Evolutionary conservation across 2,113 vertebrate species (phyloP).

Genomic region (Nyctibius bracteatus): DNA sequence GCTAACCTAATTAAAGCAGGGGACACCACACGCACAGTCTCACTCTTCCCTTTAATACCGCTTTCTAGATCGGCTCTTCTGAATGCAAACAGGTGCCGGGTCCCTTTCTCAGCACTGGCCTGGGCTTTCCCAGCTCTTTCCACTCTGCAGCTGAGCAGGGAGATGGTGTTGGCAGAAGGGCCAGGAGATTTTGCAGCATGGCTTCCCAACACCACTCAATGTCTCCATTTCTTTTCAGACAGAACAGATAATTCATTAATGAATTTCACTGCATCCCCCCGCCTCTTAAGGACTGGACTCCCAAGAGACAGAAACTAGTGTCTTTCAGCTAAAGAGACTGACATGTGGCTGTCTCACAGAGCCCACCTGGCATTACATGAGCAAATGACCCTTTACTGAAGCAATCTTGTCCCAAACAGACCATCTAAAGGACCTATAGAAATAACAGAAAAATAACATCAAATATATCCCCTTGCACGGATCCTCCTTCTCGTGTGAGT

Average conservation of each 20-base stretch:
- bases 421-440: background rate
- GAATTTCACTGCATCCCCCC: background rate
- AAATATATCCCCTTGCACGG: background rate
- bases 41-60: background rate
- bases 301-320: background rate
- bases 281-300: background rate
- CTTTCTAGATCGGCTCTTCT: background rate
- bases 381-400: background rate
- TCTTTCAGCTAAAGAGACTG: background rate
- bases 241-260: background rate
- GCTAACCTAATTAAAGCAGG: conserved; percentile 51
- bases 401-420: background rate
- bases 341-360: background rate
- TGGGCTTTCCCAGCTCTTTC: background rate
- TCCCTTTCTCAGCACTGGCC: background rate
- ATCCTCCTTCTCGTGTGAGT: background rate
- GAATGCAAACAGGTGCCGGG: background rate
- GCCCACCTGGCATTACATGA: background rate
- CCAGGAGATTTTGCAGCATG: background rate
- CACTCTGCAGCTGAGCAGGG: background rate
- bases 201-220: background rate
- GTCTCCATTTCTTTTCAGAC: background rate
- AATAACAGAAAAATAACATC: background rate
- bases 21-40: background rate
- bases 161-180: background rate